Evolutionary conservation across 1,140 invertebrate genomes (phyloP), one percentile per base, ranked within the genome.

Genomic region (Dendrolimus kikuchii): DNA sequence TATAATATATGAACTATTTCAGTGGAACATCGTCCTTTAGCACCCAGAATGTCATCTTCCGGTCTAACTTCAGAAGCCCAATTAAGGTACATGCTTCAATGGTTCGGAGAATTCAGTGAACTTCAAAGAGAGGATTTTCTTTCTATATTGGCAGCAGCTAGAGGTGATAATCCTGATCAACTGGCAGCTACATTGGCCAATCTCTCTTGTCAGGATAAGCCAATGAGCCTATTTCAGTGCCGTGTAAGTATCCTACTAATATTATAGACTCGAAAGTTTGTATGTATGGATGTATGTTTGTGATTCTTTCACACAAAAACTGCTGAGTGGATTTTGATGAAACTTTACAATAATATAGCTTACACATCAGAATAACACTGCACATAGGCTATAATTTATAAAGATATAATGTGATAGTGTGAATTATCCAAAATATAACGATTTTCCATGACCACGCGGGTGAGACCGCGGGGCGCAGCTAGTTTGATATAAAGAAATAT

Each of bases 31-130:
- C 62, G 66, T 23, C 69, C 71, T 5, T 51, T 66, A 47, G 51
- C 60, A 23, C 66, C 68, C 54, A 86, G 72, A 42, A 86, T 86
- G 81, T 85, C 87, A 10, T 71, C 73, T 38, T 69, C 89, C 40
- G 77, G 83, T 5, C 62, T 91, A 48, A 89, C 90, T 1, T 89
- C 88, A 49, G 92, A 93, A 70, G 91, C 91, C 5, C 94, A 96
- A 79, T 80, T 95, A 50, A 89, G 93, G 48, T 95, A 95, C 74
- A 82, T 96, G 51, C 78, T 94, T 40, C 92, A 94, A 74, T 97
- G 95, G 95, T 97, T 97, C 79, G 89, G 91, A 68, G 94, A 96
- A 75, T 97, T 95, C 91, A 96, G 94, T 72, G 93, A 95, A 65
- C 89, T 96, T 82, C 95, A 97, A 78, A 89, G 93, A 51, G 90